A percentile compares a stretch with the other conserved stretches of the same genome.
Conservation (phyloP, 2,888 invertebrate genomes). For the Phorcus lineatus region DNA sequence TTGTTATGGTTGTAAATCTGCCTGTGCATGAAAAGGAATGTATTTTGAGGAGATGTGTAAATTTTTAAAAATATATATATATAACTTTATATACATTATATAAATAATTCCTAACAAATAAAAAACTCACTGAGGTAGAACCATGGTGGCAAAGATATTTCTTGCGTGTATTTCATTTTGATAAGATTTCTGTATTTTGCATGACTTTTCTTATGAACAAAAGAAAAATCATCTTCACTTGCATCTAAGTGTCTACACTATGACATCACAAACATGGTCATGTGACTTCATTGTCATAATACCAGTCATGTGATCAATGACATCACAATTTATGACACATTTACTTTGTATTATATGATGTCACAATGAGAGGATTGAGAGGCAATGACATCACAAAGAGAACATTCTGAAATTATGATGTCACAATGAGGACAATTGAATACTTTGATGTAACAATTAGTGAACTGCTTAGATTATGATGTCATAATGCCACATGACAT, state of each 20-base stretch:
- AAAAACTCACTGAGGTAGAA: constrained; percentile 21
- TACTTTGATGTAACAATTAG: background rate
- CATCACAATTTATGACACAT: background rate
- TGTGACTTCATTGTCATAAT: background rate
- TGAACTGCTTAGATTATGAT: background rate
- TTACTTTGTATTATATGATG: background rate
- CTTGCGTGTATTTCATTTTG: background rate
- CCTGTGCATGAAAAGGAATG: no score
- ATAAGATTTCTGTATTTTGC: background rate
- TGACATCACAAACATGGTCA: background rate
- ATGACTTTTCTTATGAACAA: background rate
- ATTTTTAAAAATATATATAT: no score
- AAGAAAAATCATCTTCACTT: background rate
- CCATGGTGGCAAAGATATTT: constrained; percentile 21
- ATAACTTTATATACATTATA: no score
- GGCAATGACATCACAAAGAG: no score
- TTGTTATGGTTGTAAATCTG: no score
- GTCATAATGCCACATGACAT: no score
- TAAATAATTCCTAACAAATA: no score
- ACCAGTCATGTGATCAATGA: background rate
- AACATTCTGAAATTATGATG: no score
- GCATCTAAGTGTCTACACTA: background rate
- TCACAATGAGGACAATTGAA: no score
- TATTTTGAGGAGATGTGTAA: no score
- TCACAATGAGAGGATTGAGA: background rate